Evolutionary conservation across 2,113 vertebrate species (phyloP), one percentile per base, ranked within the genome.

Genomic region (Labrus mixtus): DNA sequence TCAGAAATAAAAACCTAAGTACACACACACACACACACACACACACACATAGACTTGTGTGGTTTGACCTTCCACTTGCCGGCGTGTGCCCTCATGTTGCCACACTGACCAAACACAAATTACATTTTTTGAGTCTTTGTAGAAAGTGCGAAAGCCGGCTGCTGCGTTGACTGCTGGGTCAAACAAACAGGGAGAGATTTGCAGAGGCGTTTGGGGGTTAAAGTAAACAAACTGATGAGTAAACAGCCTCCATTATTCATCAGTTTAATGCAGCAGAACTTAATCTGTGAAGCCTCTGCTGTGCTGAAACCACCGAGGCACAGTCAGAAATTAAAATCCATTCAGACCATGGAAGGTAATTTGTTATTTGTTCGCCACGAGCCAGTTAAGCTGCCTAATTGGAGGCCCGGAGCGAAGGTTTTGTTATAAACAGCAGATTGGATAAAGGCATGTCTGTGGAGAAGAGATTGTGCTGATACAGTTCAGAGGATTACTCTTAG

Each of bases 341-440:
- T 67, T 81, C 68, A 73, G 51, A 78, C 10, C 37, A 25, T 22
- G 63, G 65, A 57, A 1, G 19, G 39, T 83, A 39, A 88, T 88
- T 89, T 75, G 58, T 78, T 25, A 87, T 88, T 89, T 75, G 58
- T 78, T 86, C 41, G 8, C 85, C 79, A 87, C 60, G 6, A 82
- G 63, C 58, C 56, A 71, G 48, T 71, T 73, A 79, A 83, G 63
- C 70, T 81, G 58, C 64, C 78, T 88, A 80, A 87, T 88, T 83
- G 78, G 87, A 62, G 69, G 73, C 45, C 73, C 59, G 59, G 74
- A 82, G 69, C 29, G 4, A 45, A 51, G 61, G 54, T 73, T 81
- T 79, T 78, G 41, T 81, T 64, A 46, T 56, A 75, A 86, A 78
- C 72, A 81, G 68, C 73, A 73, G 76, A 77, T 68, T 88, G 87